Evolutionary conservation across 2,888 invertebrate species (phyloP), one percentile per base, ranked within the genome.

Genomic region (Serripes groenlandicus): DNA sequence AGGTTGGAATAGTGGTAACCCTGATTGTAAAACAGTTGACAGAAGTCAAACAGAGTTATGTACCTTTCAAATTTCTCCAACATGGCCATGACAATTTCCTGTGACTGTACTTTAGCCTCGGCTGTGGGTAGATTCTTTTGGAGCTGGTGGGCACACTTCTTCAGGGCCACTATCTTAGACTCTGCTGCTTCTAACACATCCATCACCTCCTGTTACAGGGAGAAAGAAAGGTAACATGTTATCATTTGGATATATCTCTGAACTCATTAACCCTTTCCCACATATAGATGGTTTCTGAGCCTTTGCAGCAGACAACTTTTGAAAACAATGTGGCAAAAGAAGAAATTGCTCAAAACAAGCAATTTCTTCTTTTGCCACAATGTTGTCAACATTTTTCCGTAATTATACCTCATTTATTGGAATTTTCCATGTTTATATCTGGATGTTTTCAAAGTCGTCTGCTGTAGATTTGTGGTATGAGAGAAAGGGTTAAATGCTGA

Each of bases 31-130:
- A n/a, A n/a, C n/a, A n/a, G n/a, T n/a, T n/a, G n/a, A n/a, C n/a
- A n/a, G n/a, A 49, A 49, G 21, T 1, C 49, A 23, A 60, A 7
- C 60, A 18, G 23, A 37, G 26, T 68, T 9, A 30, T n/a, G 7
- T 75, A 93, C 94, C 92, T 91, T 84, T 93, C 92, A 73, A 88
- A 90, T 83, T 86, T 90, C 80, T 94, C 93, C 62, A 91, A 83
- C 28, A 92, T 79, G 26, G 84, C 79, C 84, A 93, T 86, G 32
- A 92, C 87, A 34, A 90, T 78, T 30, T 92, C 91, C 86, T 93
- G 92, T 7, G 91, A 86, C 32, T 90, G 90, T 23, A 91, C 86
- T 78, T 92, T 93, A 30, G 92, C 92, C 77, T 92, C 92, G 21
- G 92, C 92, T n/a, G 92, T 91, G 0, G 92, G 92, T 23, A 94